Percentiles rank a stretch among this genome's conserved stretches.
Conservation (phyloP, 2,888 invertebrate species). For the Agrochola lychnidis region DNA sequence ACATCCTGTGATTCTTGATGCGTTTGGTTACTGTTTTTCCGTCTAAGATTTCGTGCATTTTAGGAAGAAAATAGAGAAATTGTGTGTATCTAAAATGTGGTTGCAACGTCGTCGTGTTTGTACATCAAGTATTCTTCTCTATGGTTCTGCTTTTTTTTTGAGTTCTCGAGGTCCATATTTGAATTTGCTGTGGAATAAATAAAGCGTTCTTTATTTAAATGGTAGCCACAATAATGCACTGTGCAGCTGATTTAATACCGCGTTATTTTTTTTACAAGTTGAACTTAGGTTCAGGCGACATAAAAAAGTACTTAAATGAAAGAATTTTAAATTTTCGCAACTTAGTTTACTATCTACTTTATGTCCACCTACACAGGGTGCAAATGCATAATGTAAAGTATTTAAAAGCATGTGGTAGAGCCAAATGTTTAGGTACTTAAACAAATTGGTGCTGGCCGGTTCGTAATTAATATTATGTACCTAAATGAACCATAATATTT, state of each 20-base stretch:
- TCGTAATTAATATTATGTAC: background rate
- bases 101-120: background rate
- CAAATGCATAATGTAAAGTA: background rate
- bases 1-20: too few relatives aligned
- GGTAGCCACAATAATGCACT: background rate
- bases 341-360: background rate
- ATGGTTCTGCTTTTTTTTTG: background rate
- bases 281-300: background rate
- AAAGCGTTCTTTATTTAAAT: constrained; percentile 9
- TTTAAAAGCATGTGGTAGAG: too few relatives aligned
- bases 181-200: background rate
- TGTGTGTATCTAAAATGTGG: background rate
- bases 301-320: background rate
- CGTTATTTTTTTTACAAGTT: background rate
- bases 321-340: background rate
- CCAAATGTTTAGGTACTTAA: background rate
- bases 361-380: background rate
- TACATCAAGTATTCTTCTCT: constrained; percentile 10
- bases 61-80: background rate
- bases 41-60: too few relatives aligned
- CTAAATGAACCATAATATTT: background rate
- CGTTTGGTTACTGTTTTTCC: too few relatives aligned
- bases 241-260: background rate
- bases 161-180: background rate
- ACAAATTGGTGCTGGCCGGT: background rate